Base-by-base conservation (phyloP, 2,113 vertebrate genomes). In the Dascyllus trimaculatus region DNA sequence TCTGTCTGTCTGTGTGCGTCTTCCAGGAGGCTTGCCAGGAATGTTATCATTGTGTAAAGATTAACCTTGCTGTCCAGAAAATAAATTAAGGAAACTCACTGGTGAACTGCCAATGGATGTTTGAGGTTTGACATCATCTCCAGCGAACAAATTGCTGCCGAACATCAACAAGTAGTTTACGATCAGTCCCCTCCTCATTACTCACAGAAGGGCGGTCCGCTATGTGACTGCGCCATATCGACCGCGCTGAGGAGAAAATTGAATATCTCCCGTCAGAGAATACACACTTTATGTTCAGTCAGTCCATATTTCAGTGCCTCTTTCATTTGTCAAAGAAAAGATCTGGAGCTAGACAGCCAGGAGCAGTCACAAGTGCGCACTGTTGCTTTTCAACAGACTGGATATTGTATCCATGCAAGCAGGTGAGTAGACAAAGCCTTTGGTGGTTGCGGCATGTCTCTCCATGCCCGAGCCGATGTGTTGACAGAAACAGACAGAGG, bases 351-450 rank as follows among this genome's bases (percentile, higher is more conserved):
- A 49, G 63, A 54, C 32, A 40, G 1, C 51, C 8, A 68, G 60
- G 24, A 76, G n/a, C 61, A 11, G 56, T 57, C 45, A 62, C 54
- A 66, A 56, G 59, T 10, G 35, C 0, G 2, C 3, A 32, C 66
- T 59, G 54, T 78, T 71, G 57, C 60, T 46, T 73, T 78, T 84
- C 25, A 62, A 53, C 56, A 45, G 61, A 72, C 68, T 75, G 76
- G 77, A 68, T 74, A 79, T 58, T 89, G 86, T 91, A 81, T 82
- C 82, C 75, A 49, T 52, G 57, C 2, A 8, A 74, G 82, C 91
- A 93, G 92, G 90, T 94, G 90, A 92, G 83, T 72, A 89, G 90
- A 93, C 89, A 91, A 92, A 88, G 81, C 69, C 70, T 29, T 80
- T 38, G 68, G 68, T 52, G 48, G 68, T n/a, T 8, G 53, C 49